phyloP scores from a whole-genome alignment of 2,113 vertebrate genomes.

The Solea solea region DNA sequence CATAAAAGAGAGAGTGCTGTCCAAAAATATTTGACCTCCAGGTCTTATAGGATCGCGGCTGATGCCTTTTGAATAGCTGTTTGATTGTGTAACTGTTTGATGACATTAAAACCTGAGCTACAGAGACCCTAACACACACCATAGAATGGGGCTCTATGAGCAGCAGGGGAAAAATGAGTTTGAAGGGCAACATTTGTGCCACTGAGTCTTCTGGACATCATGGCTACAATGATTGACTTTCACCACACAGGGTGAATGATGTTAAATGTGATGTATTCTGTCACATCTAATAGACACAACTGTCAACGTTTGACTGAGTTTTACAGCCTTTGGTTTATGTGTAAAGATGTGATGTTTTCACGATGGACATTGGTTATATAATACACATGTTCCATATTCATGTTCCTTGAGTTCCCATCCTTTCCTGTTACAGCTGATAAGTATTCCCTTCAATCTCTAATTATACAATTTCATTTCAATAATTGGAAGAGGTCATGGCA shows the following conservation, averaged over 20 bases:
- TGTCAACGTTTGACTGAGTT: too few species aligned
- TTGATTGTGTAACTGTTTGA: constrained; percentile 54
- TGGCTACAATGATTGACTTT: neutral
- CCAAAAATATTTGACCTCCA: constrained; percentile 36
- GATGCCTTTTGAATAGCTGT: constrained; percentile 48
- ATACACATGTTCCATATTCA: neutral
- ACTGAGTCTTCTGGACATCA: neutral
- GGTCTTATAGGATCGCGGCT: constrained; percentile 36
- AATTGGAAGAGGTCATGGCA: neutral
- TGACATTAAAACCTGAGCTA: constrained; percentile 59
- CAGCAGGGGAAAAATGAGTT: neutral
- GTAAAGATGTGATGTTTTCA: neutral
- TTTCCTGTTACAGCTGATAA: neutral
- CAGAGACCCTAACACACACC: constrained; percentile 5
- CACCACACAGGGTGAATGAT: too few species aligned
- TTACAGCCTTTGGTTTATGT: neutral
- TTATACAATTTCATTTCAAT: constrained; percentile 12
- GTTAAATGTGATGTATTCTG: too few species aligned
- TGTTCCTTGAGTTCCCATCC: neutral
- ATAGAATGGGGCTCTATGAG: neutral
- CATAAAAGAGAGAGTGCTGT: constrained; percentile 8
- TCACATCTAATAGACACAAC: too few species aligned
- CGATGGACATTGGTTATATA: too few species aligned
- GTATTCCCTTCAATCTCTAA: neutral
- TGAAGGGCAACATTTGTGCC: neutral